Evolutionary conservation across 1,140 invertebrate genomes (phyloP).

Genomic region (Conopomorpha cramerella): DNA sequence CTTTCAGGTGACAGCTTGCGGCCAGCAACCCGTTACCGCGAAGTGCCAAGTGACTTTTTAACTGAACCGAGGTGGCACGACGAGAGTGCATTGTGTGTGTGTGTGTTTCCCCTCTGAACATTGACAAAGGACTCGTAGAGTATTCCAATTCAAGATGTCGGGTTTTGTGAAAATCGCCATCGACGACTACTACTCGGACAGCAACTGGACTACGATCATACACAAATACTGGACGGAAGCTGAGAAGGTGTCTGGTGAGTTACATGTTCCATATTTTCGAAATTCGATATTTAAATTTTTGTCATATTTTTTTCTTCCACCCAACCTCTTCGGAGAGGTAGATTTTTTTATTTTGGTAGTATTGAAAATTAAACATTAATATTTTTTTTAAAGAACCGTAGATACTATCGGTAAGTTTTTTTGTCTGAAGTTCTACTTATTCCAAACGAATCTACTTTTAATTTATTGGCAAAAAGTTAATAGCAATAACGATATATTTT

Average conservation of each 20-base stretch:
- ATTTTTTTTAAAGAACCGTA: too few relatives aligned
- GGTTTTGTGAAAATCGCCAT: slow-evolving; percentile 60
- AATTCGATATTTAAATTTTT: not conserved
- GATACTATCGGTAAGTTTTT: too few relatives aligned
- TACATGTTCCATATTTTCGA: not conserved
- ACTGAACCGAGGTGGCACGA: not conserved
- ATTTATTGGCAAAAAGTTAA: too few relatives aligned
- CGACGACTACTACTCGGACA: slow-evolving; percentile 57
- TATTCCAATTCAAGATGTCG: slow-evolving; percentile 49
- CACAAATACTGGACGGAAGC: slow-evolving; percentile 59
- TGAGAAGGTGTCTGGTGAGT: slow-evolving; percentile 52
- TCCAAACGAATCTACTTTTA: too few relatives aligned
- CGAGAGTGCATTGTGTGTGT: not conserved
- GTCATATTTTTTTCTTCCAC: too few relatives aligned
- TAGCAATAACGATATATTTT: too few relatives aligned
- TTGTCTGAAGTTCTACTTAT: too few relatives aligned
- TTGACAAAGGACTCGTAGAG: not conserved
- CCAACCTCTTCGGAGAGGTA: too few relatives aligned
- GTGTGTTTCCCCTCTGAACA: not conserved
- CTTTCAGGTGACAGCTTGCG: slow-evolving; percentile 48
- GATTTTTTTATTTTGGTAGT: too few relatives aligned
- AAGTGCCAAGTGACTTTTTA: slow-evolving; percentile 4
- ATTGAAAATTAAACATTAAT: too few relatives aligned
- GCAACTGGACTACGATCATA: slow-evolving; percentile 56
- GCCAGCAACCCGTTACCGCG: slow-evolving; percentile 36